Base-by-base conservation (phyloP, 2,888 invertebrate genomes). In the Esperia sulphurella region DNA sequence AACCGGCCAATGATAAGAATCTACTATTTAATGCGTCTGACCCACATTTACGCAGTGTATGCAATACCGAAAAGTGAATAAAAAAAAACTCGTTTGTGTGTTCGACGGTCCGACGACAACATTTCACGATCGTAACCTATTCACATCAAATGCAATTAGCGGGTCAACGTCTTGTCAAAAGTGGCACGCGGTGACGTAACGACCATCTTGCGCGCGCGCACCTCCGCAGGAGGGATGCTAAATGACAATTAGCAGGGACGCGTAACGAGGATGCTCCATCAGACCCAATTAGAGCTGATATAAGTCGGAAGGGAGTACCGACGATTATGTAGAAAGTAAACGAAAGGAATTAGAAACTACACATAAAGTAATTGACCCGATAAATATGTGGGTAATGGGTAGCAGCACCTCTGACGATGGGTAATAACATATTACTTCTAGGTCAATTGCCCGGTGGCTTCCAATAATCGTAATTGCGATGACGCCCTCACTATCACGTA, bases 161-260 rank as follows among this genome's bases (percentile, higher is more conserved):
- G 69, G 83, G 83, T 83, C 83, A 82, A 67, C 71, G 72, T 71
- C 72, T 71, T 62, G 67, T 70, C 71, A 71, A 69, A 79, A 77
- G 77, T 77, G 67, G 74, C 71, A 65, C 73, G 68, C 73, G 68
- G 57, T 86, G 83, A 85, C 75, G 81, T 74, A 83, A 85, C 59
- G 49, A 35, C 43, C 58, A 51, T 55, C 58, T 57, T 58, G 62
- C 59, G 63, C 52, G 55, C 50, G 60, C 55, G 58, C 62, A 58
- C 48, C 58, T 51, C 55, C 50, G 56, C 59, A 63, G 65, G 69
- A 66, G 64, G 67, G 59, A 55, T 55, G 65, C 57, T 63, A 60
- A 71, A 69, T 63, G 68, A 71, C 71, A 74, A 78, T 79, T 79
- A 82, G 70, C 74, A 70, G 65, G 49, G 46, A 46, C 52, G 50